Base-by-base conservation (phyloP, 64 coral and sea anemone genomes). In the Porites australiensis region DNA sequence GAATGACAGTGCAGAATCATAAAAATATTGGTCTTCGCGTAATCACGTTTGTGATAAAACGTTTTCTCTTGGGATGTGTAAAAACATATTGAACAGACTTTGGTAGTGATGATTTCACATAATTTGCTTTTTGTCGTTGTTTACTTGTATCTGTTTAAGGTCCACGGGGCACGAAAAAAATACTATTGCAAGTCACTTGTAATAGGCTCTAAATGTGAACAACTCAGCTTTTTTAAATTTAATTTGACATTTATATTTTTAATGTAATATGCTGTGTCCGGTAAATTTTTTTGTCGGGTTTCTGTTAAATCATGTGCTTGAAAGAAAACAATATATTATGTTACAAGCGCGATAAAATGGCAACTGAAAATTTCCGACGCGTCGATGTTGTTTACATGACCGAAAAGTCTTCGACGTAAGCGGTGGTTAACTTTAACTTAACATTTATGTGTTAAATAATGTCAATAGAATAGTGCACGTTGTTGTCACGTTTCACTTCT, bases 11-110 rank as follows among this genome's bases (percentile, higher is more conserved):
- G 63, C 44, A 8, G 45, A 69, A 50, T 51, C 18, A 45, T 69
- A 51, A 84, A 51, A 84, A 69, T 68, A 84, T 84, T 68, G 81
- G 45, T 84, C 19, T 67, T 65, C 44, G 81, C 9, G 19, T 68
- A 57, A 57, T 57, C 12, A 57, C 54, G 2, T 50, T 43, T 44
- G 44, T 20, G 37, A 23, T 68, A 20, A 21, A 45, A 22, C 51
- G 3, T 84, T 8, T 84, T 4, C 8, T 6, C 57, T 69, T 16
- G 4, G 18, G 45, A 84, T 51, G 61, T 51, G 13, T 46, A 4
- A 12, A 18, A 64, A 64, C 11, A 14, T 37, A 80, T 47, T 45
- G 7, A 65, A 47, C 7, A 23, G 60, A 3, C 18, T 82, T 64
- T 64, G 5, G 2, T 64, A 82, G 60, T 60, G 13, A 45, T 82